Evolutionary conservation across 2,113 vertebrate species (phyloP), one percentile per base, ranked within the genome.

Genomic region (Odocoileus hemionus): DNA sequence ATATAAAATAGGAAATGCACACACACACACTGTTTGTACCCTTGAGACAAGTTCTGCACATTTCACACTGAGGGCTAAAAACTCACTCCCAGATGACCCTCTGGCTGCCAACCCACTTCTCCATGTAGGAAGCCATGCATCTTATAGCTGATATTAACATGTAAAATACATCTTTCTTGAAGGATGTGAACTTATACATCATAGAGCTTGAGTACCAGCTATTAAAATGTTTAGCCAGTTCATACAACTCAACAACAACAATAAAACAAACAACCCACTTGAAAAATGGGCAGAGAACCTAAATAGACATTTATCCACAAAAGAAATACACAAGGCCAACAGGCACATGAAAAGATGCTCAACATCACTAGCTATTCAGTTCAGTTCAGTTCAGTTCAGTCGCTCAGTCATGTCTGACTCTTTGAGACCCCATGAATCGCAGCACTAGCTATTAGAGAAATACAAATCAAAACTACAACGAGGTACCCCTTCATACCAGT

Each of bases 361-460:
- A 76, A 14, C 12, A 7, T 6, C 70, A 76, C 23, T 43, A 74
- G 36, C 21, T 43, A 25, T 13, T 23, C 61, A 67, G 15, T n/a
- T 67, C 61, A 67, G 61, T 67, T 67, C 61, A 64, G 61, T n/a
- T 67, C 7, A 67, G 61, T n/a, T 67, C 8, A 10, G 61, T 67
- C 7, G 0, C 33, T 67, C 61, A 67, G 61, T n/a, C 33, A 0
- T 19, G 7, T 67, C 61, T 0, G 0, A n/a, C 61, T 19, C 61
- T 64, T 64, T n/a, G 61, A 0, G 1, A 67, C 33, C 61, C 61
- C 61, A n/a, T 67, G 61, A 19, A 67, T 67, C 3, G 7, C 16
- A 67, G 61, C 70, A 74, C 36, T 76, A 76, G 21, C 23, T 76
- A 14, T 76, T 13, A 43, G 70, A 76, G 70, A 43, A 43, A 25